Evolutionary conservation across 2,888 invertebrate species (phyloP), one percentile per base, ranked within the genome.

Genomic region (Panorpa germanica): DNA sequence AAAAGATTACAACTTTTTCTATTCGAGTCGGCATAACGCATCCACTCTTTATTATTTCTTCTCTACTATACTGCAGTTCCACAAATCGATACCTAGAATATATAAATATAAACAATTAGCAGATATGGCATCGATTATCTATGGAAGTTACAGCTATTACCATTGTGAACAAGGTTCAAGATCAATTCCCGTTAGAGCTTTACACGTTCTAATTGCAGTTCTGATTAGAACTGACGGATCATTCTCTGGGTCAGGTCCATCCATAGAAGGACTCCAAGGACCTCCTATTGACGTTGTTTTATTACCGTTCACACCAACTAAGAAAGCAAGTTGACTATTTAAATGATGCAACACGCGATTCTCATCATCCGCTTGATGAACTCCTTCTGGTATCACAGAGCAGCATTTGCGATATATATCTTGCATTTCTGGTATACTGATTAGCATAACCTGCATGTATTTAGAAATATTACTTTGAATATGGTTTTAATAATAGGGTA

Each of bases 1-100:
- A 77, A 76, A 85, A 91, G 67, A 93, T 74, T 66, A 91, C 88
- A 63, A 91, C 91, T 56, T 83, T 86, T 73, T 95, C 93, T 63
- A 88, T 80, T 55, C 88, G 76, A 55, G 82, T 77, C 58, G 80
- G 74, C 56, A 70, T 64, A 54, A 61, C 53, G 49, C 62, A 61
- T 51, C 77, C 77, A 63, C 76, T 70, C 61, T 68, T 72, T 48
- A 64, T 73, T 58, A 78, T 75, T 68, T 88, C 85, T 48, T 74
- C 73, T 51, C 93, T 85, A 63, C 83, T 83, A 75, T 95, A 96
- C 76, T 86, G 85, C 69, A 95, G 80, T 75, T 93, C 93, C 75
- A 88, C 75, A 75, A 93, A 88, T 63, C 90, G 88, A 77, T 86
- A 93, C 95, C 95, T 95, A 81, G n/a, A n/a, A n/a, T n/a, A n/a